Base-by-base conservation (phyloP, 2,113 vertebrate species). In the Myxocyprinus asiaticus region DNA sequence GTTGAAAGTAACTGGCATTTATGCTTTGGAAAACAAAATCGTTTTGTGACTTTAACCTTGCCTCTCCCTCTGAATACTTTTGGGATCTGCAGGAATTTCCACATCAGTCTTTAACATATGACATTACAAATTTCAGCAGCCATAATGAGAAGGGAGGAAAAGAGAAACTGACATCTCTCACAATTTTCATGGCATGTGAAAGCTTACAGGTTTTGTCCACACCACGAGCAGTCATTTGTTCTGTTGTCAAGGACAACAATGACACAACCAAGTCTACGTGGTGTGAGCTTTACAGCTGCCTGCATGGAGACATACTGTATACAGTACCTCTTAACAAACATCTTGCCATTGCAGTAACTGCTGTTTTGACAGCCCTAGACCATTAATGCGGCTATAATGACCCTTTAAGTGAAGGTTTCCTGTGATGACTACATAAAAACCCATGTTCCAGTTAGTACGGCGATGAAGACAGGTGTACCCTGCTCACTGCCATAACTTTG, bases 321-420 rank as follows among this genome's bases (percentile, higher is more conserved):
- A 5, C 4, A 55, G 12, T 5, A 4, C 10, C 5, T 15, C 55
- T 58, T 81, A 71, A 45, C 82, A 84, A 72, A 43, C 81, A 84
- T 76, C 69, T 80, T 87, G 68, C 77, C 83, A 79, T 84, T 77
- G 86, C 79, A 78, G 81, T 75, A 86, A 77, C 47, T 76, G 71
- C 75, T 82, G 77, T 85, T 88, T 88, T 56, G 77, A 89, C 85
- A 82, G 83, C 80, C 74, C 86, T 77, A 82, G 83, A 83, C 70
- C 53, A 68, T 85, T 83, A 84, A 78, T 63, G 68, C 43, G 61
- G 51, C 55, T 77, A 82, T 73, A 82, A 78, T 6, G 9, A 76
- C 61, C 10, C 77, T 79, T 61, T 73, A 77, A 81, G 82, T 72
- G 74, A 43, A 81, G 5, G 58, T 72, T 79, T 88, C 77, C 83